Evolutionary conservation across 2,888 invertebrate species (phyloP).

Genomic region (Danaus chrysippus): DNA sequence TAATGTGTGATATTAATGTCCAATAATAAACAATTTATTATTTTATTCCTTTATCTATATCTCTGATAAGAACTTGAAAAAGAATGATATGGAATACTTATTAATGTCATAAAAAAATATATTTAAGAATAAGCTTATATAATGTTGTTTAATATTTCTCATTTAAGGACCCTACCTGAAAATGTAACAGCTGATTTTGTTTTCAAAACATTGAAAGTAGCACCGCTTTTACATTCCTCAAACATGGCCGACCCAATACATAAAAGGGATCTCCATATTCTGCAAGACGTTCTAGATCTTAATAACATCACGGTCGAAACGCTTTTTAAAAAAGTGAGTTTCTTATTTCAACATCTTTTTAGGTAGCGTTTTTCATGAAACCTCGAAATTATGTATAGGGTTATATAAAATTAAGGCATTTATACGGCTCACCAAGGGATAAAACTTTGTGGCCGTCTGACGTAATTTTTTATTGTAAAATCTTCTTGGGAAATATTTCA

Average conservation of each 20-base stretch:
- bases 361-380: not conserved
- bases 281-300: slow-evolving; percentile 58
- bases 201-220: slow-evolving; percentile 48
- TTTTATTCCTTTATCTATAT: not conserved
- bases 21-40: not conserved
- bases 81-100: not conserved
- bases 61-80: not conserved
- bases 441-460: too few species aligned
- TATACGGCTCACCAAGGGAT: too few species aligned
- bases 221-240: slow-evolving; percentile 53
- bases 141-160: slow-evolving; percentile 6
- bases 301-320: slow-evolving; percentile 52
- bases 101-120: not conserved
- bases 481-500: too few species aligned
- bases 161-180: slow-evolving; percentile 49
- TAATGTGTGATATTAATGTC: not conserved
- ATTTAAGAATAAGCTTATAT: not conserved
- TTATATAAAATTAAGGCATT: not conserved
- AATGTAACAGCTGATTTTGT: slow-evolving; percentile 57
- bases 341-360: not conserved
- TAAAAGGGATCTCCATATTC: slow-evolving; percentile 39
- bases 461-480: too few species aligned
- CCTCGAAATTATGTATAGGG: not conserved
- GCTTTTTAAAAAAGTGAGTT: slow-evolving; percentile 51
- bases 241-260: slow-evolving; percentile 38